phyloP scores from a whole-genome alignment of 2,888 invertebrate species.

The Plebejus melissa region DNA sequence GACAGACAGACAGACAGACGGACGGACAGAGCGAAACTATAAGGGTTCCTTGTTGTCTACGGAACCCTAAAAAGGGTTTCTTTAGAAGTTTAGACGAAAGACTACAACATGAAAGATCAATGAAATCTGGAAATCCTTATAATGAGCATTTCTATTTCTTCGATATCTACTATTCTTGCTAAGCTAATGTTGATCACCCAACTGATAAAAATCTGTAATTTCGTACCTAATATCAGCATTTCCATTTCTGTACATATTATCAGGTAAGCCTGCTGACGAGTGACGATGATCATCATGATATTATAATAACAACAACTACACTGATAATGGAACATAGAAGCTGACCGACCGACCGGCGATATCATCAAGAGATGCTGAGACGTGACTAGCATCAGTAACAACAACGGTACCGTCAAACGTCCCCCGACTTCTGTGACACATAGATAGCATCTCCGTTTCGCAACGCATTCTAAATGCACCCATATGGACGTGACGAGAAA shows the following conservation, averaged over 20 bases:
- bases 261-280: background rate
- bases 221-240: too few species aligned
- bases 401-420: conserved; percentile 9
- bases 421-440: conserved; percentile 7
- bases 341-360: background rate
- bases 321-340: background rate
- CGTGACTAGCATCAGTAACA: background rate
- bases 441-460: conserved; percentile 9
- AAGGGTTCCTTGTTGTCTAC: too few species aligned
- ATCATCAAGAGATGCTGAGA: background rate
- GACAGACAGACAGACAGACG: too few species aligned
- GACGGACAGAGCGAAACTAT: too few species aligned
- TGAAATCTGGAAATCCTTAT: too few species aligned
- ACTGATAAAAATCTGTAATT: too few species aligned
- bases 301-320: background rate
- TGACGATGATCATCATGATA: background rate
- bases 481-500: conserved; percentile 3
- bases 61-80: background rate
- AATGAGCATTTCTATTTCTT: too few species aligned
- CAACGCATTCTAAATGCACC: conserved; percentile 4
- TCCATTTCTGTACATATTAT: too few species aligned
- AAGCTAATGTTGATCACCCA: too few species aligned
- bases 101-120: background rate
- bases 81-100: background rate
- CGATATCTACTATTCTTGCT: too few species aligned